Evolutionary conservation across 2,888 invertebrate species (phyloP).

Genomic region (Diarsia rubi): DNA sequence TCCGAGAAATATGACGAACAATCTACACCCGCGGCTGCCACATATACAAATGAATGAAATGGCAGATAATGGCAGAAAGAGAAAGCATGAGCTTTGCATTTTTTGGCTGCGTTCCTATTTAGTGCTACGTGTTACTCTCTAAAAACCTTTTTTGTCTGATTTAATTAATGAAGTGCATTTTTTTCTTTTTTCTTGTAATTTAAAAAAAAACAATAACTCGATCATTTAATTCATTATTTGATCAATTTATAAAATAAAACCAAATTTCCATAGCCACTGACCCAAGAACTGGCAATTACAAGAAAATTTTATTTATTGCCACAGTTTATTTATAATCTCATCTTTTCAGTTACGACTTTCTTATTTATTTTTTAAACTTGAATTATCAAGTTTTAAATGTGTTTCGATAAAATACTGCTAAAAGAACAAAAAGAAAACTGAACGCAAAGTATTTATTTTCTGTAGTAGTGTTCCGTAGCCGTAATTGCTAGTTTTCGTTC

Average conservation of each 20-base stretch:
- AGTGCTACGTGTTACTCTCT: constrained; percentile 3
- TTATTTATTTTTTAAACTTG: background rate
- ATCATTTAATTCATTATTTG: background rate
- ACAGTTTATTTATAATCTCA: background rate
- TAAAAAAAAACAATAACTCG: background rate
- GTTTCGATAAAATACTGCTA: background rate
- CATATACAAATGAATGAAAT: constrained; percentile 90
- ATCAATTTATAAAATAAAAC: too few species aligned
- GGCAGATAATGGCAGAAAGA: constrained; percentile 75
- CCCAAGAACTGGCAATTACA: background rate
- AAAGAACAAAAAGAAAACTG: background rate
- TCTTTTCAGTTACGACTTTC: background rate
- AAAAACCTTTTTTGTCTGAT: background rate
- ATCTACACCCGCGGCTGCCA: constrained; percentile 88
- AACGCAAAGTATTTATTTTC: constrained; percentile 27
- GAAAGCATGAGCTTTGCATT: constrained; percentile 67
- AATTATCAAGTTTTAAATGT: background rate
- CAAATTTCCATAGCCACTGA: background rate
- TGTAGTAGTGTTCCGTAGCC: constrained; percentile 7
- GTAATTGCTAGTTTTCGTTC: fast-evolving
- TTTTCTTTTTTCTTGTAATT: too few species aligned
- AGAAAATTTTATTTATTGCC: background rate
- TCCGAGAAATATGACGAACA: constrained; percentile 82
- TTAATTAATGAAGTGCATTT: constrained; percentile 27
- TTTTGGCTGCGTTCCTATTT: constrained; percentile 70